Evolutionary conservation across 2,888 invertebrate species (phyloP).

Genomic region (Drosophila nr. fundita): DNA sequence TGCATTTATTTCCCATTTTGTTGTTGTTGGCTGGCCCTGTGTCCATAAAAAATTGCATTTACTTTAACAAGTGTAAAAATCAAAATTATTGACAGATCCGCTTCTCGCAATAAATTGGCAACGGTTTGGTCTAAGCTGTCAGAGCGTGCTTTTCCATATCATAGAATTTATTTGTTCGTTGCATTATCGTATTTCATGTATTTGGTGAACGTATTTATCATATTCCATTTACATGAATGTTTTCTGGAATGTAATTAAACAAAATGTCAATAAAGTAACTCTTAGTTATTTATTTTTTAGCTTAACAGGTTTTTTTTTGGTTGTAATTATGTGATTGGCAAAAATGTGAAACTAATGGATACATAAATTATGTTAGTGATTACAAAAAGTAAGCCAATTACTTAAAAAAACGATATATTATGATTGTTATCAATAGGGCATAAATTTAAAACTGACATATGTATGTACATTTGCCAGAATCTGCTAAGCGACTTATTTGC

Average conservation of each 20-base stretch:
- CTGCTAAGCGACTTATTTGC: neutral
- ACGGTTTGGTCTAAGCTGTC: neutral
- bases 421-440: neutral
- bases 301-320: neutral
- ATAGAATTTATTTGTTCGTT: constrained; percentile 1
- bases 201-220: neutral
- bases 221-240: neutral
- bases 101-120: constrained; percentile 32
- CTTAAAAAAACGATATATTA: neutral
- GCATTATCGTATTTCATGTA: neutral
- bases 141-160: constrained; percentile 5
- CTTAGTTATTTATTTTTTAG: neutral
- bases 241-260: neutral
- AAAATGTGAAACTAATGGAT: neutral
- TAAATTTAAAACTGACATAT: neutral
- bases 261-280: neutral
- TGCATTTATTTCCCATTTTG: constrained; percentile 28
- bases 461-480: neutral
- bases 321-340: no score
- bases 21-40: constrained; percentile 44
- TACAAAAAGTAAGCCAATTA: neutral
- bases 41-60: constrained; percentile 60
- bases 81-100: constrained; percentile 72
- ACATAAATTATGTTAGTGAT: neutral
- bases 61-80: constrained; percentile 72